Base-by-base conservation (phyloP, 92 coral and sea anemone species). In the Ricordea florida region DNA sequence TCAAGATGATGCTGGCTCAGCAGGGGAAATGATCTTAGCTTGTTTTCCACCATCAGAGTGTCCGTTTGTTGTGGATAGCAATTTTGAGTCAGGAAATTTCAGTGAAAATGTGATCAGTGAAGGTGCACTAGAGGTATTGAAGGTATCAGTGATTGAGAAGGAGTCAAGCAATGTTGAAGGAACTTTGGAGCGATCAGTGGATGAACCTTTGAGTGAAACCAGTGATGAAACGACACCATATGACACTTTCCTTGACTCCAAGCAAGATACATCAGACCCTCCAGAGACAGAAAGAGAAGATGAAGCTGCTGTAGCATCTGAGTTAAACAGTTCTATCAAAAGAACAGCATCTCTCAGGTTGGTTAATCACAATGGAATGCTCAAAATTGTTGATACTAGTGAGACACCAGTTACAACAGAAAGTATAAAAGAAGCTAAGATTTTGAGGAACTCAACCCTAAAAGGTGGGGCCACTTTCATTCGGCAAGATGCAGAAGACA, bases 21-120 rank as follows among this genome's bases (percentile, higher is more conserved):
- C 64, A 36, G 76, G 52, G 20, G 2, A 24, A n/a, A 41, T 52
- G 5, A 69, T 69, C 23, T 29, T 69, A 38, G 59, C 65, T 6
- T 41, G 45, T 53, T 69, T 69, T 13, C 57, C 76, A 9, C 76
- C 62, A n/a, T 53, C 64, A 10, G 76, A 37, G 22, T 69, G 76
- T 52, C 76, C 76, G 55, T 50, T 69, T n/a, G 59, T 69, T 5
- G 15, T 69, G 76, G 76, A 53, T 7, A 14, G 38, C 21, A 35
- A 34, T n/a, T 13, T 42, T 48, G 46, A 48, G 13, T 14, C 25
- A 25, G 49, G 15, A 17, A 1, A 29, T 33, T 10, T 10, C 10
- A 16, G 0, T 31, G 44, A 17, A 24, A 68, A 36, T 3, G 27
- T 10, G 6, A 23, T 9, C 16, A 2, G 4, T 22, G 36, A n/a